These are phyloP conservation scores for Euura lappo DNA, from an alignment of 1,140 invertebrate species.

Conservation along the genomic window DNA sequence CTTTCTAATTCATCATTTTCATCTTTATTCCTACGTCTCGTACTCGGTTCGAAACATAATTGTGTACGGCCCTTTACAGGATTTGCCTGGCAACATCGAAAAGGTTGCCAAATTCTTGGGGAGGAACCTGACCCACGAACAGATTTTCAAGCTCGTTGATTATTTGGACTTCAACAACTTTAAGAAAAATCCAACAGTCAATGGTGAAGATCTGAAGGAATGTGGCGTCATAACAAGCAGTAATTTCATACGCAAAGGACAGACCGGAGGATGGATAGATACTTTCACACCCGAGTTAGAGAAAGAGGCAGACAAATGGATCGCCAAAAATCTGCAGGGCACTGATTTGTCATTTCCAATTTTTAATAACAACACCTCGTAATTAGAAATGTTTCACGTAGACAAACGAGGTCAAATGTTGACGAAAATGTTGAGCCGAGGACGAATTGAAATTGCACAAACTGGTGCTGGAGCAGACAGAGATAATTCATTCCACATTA, in stretches of 20 bases:
- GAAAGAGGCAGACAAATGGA: constrained; percentile 68
- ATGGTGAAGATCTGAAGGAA: constrained; percentile 66
- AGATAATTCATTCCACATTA: no score
- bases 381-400: no score
- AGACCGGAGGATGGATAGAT: constrained; percentile 69
- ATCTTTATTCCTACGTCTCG: no score
- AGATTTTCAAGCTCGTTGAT: constrained; percentile 63
- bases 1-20: no score
- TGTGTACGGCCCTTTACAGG: constrained; percentile 48
- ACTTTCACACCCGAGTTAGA: constrained; percentile 67
- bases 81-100: constrained; percentile 62
- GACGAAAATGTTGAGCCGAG: no score
- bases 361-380: constrained; percentile 29
- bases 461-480: no score
- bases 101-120: constrained; percentile 67
- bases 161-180: constrained; percentile 78
- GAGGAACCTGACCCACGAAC: constrained; percentile 60
- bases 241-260: constrained; percentile 69
- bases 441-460: no score
- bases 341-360: constrained; percentile 64
- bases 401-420: no score
- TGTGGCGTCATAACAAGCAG: constrained; percentile 61
- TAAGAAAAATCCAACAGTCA: constrained; percentile 74
- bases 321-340: constrained; percentile 64
- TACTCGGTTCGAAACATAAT: neutral